Evolutionary conservation across 1,140 invertebrate species (phyloP).

Genomic region (Cepaea nemoralis): DNA sequence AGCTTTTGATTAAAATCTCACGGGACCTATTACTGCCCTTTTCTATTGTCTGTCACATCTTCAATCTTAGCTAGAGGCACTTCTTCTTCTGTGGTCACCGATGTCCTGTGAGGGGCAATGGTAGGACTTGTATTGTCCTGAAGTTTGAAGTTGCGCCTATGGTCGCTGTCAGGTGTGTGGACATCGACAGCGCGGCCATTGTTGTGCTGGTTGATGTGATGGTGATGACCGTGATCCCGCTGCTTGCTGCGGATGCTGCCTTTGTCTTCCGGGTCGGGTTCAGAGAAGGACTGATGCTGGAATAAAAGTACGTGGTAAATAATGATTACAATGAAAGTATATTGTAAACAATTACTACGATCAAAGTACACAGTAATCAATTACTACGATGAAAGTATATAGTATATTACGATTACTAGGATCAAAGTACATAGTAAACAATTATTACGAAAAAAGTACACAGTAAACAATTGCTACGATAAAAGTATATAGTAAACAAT

Average conservation of each 20-base stretch:
- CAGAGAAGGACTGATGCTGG: conserved; percentile 6
- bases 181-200: conserved; percentile 23
- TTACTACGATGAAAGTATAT: no score
- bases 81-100: conserved; percentile 26
- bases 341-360: no score
- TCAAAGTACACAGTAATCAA: no score
- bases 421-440: no score
- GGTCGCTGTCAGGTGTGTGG: conserved; percentile 15
- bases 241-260: conserved; percentile 40
- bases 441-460: no score
- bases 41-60: conserved; percentile 3
- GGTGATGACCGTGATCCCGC: not conserved
- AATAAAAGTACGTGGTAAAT: no score
- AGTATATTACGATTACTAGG: no score
- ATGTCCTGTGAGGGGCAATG: not conserved
- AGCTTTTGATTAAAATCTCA: no score
- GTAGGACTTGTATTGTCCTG: not conserved
- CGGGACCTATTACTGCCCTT: not conserved
- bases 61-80: conserved; percentile 36
- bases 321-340: no score
- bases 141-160: not conserved
- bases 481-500: no score
- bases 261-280: conserved; percentile 23
- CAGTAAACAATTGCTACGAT: no score
- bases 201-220: not conserved